Base-by-base conservation (phyloP, 2,888 invertebrate genomes). In the Heliconius sara region DNA sequence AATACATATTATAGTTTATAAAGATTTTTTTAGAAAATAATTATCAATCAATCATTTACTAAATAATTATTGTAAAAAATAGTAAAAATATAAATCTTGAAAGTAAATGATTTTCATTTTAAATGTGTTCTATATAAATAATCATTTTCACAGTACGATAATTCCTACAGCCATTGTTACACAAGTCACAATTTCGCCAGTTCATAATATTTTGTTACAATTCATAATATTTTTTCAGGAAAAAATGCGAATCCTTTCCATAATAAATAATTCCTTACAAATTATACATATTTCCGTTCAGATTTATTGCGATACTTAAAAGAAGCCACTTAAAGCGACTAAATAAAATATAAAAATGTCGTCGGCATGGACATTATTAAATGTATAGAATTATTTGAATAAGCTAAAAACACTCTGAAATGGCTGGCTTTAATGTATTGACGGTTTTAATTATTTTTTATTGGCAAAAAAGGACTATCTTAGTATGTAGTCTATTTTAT, bases 251-350 rank as follows among this genome's bases (percentile, higher is more conserved):
- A 72, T n/a, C 30, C 34, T 72, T n/a, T 19, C 27, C 71, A 30
- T 25, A 72, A 52, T 30, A 72, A 72, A 52, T 72, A 34, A 71
- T 22, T 72, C 52, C 52, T 30, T 47, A 72, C 57, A 57, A 68
- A 39, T 72, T 57, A 34, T n/a, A 73, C 57, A 60, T 73, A 73
- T 60, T 57, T 57, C n/a, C n/a, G 34, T 7, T 30, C 13, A 60
- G n/a, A 73, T 60, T 57, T 73, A 60, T 73, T 73, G 60, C 57
- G 30, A 57, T n/a, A 60, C 73, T 73, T 73, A 73, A 73, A 72
- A 72, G n/a, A 72, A 34, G 34, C 57, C 72, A 72, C 72, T 72
- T 72, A 60, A 72, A 60, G 34, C 34, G 22, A 73, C 57, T 60
- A 73, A 73, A 73, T 13, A 60, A 73, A 73, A 73, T 73, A 34